phyloP scores from a whole-genome alignment of 2,797 vertebrate species.

The Chiroxiphia lanceolata region DNA sequence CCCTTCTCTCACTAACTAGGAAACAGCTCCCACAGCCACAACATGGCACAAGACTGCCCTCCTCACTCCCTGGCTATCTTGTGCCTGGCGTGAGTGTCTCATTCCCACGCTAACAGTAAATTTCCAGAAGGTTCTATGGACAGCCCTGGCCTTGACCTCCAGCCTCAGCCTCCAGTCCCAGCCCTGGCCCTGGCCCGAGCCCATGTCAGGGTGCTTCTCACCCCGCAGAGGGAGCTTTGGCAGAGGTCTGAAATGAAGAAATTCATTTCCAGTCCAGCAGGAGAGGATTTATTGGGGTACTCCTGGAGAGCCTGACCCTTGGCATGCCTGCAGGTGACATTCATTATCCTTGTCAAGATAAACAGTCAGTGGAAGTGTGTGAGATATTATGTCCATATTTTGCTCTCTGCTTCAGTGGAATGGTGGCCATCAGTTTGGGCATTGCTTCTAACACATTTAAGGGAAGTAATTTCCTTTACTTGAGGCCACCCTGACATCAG shows the following conservation, averaged over 20 bases:
- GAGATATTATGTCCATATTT: accelerated
- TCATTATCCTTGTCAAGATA: too few relatives aligned
- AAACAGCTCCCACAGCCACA: accelerated
- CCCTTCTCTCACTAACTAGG: accelerated
- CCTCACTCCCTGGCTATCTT: accelerated
- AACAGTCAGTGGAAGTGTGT: accelerated
- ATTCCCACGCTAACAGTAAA: accelerated
- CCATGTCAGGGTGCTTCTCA: accelerated
- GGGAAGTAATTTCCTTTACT: accelerated
- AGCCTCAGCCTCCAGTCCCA: background rate
- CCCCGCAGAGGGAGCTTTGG: accelerated
- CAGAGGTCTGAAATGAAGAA: accelerated
- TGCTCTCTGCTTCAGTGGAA: background rate
- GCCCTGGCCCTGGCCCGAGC: accelerated
- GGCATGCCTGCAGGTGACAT: accelerated
- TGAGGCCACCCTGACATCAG: background rate
- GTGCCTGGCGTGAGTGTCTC: accelerated
- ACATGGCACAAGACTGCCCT: accelerated
- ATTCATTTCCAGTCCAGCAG: accelerated
- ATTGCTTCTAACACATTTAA: accelerated
- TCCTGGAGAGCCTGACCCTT: accelerated
- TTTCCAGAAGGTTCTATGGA: background rate
- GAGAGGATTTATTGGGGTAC: accelerated
- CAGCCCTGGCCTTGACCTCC: accelerated
- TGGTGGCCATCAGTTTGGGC: background rate